Evolutionary conservation across 2,888 invertebrate genomes (phyloP).

Genomic region (Watsonalla binaria): DNA sequence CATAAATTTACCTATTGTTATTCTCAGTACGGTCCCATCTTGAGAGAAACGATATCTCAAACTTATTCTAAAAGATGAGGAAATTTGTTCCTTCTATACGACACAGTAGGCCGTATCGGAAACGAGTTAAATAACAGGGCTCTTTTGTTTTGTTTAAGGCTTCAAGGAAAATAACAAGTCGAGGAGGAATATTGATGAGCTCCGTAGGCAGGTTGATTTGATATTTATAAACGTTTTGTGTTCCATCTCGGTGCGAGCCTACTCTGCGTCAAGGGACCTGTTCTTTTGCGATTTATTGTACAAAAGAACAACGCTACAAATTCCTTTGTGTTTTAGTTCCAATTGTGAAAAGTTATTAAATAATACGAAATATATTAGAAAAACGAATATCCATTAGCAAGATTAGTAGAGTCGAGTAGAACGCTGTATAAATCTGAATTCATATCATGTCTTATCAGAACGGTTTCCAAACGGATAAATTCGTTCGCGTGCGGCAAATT

Average conservation of each 20-base stretch:
- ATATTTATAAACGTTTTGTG: conserved; percentile 42
- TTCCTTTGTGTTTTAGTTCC: not conserved
- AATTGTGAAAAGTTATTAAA: too few species aligned
- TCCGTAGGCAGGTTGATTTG: conserved; percentile 38
- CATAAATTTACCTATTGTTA: conserved; percentile 77
- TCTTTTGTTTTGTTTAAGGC: conserved; percentile 65
- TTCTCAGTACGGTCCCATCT: conserved; percentile 55
- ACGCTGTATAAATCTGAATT: conserved; percentile 46
- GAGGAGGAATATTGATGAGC: conserved; percentile 64
- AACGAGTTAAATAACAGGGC: conserved; percentile 74
- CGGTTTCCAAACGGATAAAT: conserved; percentile 46
- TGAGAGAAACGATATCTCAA: conserved; percentile 51
- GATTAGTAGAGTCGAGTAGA: conserved; percentile 33
- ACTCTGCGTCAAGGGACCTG: conserved; percentile 20
- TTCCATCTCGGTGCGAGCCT: conserved; percentile 25
- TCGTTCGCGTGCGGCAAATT: conserved; percentile 31
- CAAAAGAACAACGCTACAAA: not conserved
- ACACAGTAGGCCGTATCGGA: conserved; percentile 70
- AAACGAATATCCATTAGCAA: conserved; percentile 18
- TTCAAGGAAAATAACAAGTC: conserved; percentile 61
- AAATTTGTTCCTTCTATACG: conserved; percentile 71
- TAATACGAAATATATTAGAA: conserved; percentile 2
- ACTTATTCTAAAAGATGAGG: conserved; percentile 46
- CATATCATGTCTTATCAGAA: conserved; percentile 53
- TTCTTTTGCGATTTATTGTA: not conserved